phyloP scores from a whole-genome alignment of 1,140 invertebrate species.

The Latrodectus geometricus region DNA sequence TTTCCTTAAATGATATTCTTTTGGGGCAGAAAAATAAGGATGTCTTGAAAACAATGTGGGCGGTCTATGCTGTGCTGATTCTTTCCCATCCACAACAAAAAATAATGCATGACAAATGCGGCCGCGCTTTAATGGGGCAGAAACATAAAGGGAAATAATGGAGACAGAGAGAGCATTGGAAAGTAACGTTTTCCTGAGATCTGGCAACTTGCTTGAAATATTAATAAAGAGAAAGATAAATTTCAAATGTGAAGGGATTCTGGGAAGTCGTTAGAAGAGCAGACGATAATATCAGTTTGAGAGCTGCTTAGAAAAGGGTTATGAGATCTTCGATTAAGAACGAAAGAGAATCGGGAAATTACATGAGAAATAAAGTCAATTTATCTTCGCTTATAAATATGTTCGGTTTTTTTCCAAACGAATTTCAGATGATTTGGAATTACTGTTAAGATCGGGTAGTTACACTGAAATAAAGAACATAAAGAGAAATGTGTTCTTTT shows the following conservation, averaged over 20 bases:
- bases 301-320: background rate
- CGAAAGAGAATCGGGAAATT: background rate
- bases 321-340: background rate
- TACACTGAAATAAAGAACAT: no score
- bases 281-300: background rate
- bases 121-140: conserved; percentile 21
- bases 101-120: conserved; percentile 29
- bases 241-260: conserved; percentile 4
- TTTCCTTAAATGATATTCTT: no score
- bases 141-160: conserved; percentile 46
- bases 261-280: background rate
- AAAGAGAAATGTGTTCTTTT: no score
- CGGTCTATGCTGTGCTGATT: background rate
- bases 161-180: background rate
- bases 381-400: no score
- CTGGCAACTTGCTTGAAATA: background rate
- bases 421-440: no score
- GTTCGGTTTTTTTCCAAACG: no score
- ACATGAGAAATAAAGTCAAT: background rate
- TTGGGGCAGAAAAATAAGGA: no score
- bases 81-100: conserved; percentile 10
- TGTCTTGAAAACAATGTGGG: no score
- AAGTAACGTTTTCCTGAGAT: background rate
- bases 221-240: background rate
- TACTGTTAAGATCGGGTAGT: no score